Percentiles rank a stretch among this genome's conserved stretches.
These are phyloP conservation scores for Trissolcus brochymenae DNA, from an alignment of 2,888 invertebrate genomes.

Conservation along the genomic window DNA sequence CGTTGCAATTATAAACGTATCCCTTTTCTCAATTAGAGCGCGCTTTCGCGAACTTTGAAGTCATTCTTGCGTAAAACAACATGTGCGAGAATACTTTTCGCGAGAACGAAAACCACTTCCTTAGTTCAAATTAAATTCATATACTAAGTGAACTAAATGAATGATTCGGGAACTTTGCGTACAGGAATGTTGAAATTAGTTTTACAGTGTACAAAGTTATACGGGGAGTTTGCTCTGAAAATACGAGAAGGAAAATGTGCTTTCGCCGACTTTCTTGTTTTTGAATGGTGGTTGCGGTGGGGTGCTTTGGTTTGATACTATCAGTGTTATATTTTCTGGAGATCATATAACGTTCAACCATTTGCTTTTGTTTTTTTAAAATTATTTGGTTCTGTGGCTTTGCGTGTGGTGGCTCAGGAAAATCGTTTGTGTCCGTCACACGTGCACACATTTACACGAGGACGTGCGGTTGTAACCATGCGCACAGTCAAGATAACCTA, in stretches of 20 bases:
- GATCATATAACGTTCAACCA: no score
- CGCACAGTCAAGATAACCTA: no score
- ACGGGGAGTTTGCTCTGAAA: constrained; percentile 6
- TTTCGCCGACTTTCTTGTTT: constrained; percentile 27
- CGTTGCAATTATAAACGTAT: constrained; percentile 5
- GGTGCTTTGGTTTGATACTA: constrained; percentile 40
- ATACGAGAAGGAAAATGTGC: constrained; percentile 13
- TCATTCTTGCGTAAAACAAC: constrained; percentile 23
- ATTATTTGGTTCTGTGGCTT: constrained; percentile 24
- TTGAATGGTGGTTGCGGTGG: constrained; percentile 20
- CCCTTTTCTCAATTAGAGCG: constrained; percentile 7
- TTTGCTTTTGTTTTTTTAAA: neutral
- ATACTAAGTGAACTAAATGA: constrained; percentile 28
- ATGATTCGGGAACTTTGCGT: constrained; percentile 18
- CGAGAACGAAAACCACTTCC: neutral
- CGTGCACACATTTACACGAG: no score
- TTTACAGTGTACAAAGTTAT: constrained; percentile 33
- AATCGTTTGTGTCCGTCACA: neutral
- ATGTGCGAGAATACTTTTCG: constrained; percentile 8
- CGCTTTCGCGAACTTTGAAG: constrained; percentile 7
- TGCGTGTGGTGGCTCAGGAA: neutral
- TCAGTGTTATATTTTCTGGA: constrained; percentile 33
- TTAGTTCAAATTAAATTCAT: constrained; percentile 28
- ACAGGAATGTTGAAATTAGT: constrained; percentile 49
- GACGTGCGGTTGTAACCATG: no score